A percentile compares a stretch with the other conserved stretches of the same genome.
phyloP scores from a whole-genome alignment of 2,888 invertebrate species.

The Abrostola tripartita region DNA sequence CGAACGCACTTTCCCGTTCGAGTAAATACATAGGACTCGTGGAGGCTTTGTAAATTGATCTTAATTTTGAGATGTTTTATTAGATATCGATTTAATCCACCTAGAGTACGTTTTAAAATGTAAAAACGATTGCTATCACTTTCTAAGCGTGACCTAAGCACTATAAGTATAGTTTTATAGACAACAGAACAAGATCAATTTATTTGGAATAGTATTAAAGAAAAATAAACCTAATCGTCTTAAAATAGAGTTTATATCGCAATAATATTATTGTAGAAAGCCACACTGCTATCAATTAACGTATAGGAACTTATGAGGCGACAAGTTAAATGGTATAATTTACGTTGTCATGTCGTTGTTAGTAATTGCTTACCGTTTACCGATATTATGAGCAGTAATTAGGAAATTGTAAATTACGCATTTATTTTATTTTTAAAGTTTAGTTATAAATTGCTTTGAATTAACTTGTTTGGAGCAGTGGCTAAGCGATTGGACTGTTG shows the following conservation, averaged over 20 bases:
- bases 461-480: too few species aligned
- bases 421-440: too few species aligned
- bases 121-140: constrained; percentile 1
- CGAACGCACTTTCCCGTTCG: too few species aligned
- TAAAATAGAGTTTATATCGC: constrained; percentile 16
- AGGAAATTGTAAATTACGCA: constrained; percentile 11
- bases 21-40: too few species aligned
- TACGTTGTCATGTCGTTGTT: constrained; percentile 13
- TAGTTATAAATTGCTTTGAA: too few species aligned
- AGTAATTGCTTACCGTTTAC: constrained; percentile 26
- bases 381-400: constrained; percentile 18
- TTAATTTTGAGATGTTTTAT: too few species aligned
- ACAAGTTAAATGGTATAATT: constrained; percentile 41
- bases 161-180: not conserved
- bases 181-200: not conserved
- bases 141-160: constrained; percentile 13
- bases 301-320: constrained; percentile 43
- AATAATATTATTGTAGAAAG: constrained; percentile 21
- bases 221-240: constrained; percentile 5
- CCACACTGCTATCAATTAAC: constrained; percentile 19
- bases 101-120: not conserved
- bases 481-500: too few species aligned
- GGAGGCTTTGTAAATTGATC: too few species aligned
- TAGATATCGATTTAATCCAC: not conserved
- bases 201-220: not conserved